These are phyloP conservation scores for Dicaeum eximium DNA, from an alignment of 2,113 vertebrate species.

Conservation along the genomic window DNA sequence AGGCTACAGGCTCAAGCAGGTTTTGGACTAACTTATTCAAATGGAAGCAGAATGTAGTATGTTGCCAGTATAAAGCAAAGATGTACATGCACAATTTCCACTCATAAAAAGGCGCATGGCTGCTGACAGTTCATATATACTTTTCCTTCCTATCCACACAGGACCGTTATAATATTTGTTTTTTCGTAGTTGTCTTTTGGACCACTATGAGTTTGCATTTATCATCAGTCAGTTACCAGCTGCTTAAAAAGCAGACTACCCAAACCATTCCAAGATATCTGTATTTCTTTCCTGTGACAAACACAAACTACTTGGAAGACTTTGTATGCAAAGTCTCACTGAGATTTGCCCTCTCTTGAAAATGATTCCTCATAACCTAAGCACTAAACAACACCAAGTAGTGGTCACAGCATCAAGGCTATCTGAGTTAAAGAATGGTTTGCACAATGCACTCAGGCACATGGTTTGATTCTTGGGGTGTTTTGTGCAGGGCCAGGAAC, in stretches of 20 bases:
- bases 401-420: neutral
- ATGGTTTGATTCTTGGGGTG: neutral
- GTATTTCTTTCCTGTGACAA: neutral
- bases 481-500: neutral
- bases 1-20: neutral
- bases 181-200: neutral
- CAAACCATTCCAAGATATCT: neutral
- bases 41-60: neutral
- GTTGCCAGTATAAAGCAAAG: neutral
- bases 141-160: neutral
- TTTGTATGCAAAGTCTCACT: neutral
- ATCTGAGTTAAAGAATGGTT: neutral
- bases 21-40: neutral
- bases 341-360: neutral
- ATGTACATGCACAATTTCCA: neutral
- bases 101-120: neutral
- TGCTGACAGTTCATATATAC: neutral
- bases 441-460: neutral
- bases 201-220: neutral
- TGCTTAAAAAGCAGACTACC: neutral
- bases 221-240: neutral
- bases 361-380: neutral
- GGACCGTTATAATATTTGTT: neutral
- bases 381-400: neutral
- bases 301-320: neutral